These are phyloP conservation scores for Yoshiicerus persimilis DNA, from an alignment of 1,140 invertebrate genomes.

Conservation along the genomic window DNA sequence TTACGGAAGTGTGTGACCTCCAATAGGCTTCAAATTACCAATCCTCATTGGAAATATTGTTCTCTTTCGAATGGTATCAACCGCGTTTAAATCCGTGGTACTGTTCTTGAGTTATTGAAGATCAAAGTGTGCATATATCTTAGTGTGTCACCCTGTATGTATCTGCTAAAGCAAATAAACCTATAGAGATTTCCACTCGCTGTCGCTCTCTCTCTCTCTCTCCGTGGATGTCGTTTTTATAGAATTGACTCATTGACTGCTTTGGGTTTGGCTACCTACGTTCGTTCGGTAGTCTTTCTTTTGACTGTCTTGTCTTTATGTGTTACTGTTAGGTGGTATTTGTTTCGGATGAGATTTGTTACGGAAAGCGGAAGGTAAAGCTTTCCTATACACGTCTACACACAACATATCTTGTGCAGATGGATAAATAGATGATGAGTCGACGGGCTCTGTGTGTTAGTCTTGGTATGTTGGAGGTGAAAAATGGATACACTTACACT, in stretches of 20 bases:
- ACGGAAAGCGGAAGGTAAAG: background rate
- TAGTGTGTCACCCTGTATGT: too few relatives aligned
- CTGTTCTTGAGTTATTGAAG: too few relatives aligned
- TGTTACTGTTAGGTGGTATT: background rate
- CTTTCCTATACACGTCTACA: background rate
- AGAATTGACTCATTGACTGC: background rate
- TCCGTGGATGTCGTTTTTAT: background rate
- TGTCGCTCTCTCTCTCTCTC: too few relatives aligned
- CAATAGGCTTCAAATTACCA: too few relatives aligned
- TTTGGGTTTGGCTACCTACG: background rate
- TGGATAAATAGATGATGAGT: slow-evolving; percentile 32
- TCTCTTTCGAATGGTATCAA: too few relatives aligned
- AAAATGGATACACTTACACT: slow-evolving; percentile 42
- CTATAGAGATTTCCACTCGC: too few relatives aligned
- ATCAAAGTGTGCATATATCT: too few relatives aligned
- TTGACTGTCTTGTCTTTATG: background rate
- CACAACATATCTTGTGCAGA: background rate
- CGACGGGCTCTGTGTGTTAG: background rate
- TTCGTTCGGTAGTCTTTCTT: background rate
- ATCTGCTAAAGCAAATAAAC: too few relatives aligned
- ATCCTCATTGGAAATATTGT: too few relatives aligned
- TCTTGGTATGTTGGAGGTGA: slow-evolving; percentile 22
- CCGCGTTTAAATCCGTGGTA: too few relatives aligned
- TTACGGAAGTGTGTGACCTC: too few relatives aligned
- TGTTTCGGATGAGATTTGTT: slow-evolving; percentile 8